A percentile compares a stretch with the other conserved stretches of the same genome.
Evolutionary conservation across 2,888 invertebrate species (phyloP).

Genomic region (Agrotis segetum): DNA sequence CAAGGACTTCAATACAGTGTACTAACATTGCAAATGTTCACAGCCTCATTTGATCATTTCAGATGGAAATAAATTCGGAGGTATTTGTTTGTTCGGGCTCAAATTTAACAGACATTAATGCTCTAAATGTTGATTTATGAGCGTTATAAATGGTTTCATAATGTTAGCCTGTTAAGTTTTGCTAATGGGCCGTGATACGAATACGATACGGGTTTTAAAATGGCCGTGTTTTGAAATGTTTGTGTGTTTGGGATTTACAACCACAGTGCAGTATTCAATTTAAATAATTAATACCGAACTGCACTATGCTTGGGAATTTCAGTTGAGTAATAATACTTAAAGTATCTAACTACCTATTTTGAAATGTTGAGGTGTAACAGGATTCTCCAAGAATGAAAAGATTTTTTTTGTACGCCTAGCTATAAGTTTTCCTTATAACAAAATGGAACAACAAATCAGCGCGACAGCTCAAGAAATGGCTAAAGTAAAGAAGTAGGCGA

Average conservation of each 20-base stretch:
- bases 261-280: background rate
- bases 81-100: constrained; percentile 53
- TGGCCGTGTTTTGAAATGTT: constrained; percentile 18
- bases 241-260: background rate
- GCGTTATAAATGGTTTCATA: constrained; percentile 54
- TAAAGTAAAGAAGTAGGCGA: too few relatives aligned
- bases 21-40: constrained; percentile 31
- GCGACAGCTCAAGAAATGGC: too few relatives aligned
- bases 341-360: background rate
- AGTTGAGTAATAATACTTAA: background rate
- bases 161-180: constrained; percentile 46
- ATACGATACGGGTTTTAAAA: constrained; percentile 24
- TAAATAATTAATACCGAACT: background rate
- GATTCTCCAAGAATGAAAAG: too few relatives aligned
- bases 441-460: too few relatives aligned
- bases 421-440: too few relatives aligned
- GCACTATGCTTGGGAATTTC: background rate
- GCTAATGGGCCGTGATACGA: constrained; percentile 31
- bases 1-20: background rate
- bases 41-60: constrained; percentile 49
- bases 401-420: too few relatives aligned
- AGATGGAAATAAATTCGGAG: constrained; percentile 54
- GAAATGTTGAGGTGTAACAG: too few relatives aligned
- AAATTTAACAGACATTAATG: constrained; percentile 47
- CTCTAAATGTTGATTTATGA: constrained; percentile 57